These are phyloP conservation scores for Orthosia gracilis DNA, from an alignment of 2,888 invertebrate genomes.

Conservation along the genomic window DNA sequence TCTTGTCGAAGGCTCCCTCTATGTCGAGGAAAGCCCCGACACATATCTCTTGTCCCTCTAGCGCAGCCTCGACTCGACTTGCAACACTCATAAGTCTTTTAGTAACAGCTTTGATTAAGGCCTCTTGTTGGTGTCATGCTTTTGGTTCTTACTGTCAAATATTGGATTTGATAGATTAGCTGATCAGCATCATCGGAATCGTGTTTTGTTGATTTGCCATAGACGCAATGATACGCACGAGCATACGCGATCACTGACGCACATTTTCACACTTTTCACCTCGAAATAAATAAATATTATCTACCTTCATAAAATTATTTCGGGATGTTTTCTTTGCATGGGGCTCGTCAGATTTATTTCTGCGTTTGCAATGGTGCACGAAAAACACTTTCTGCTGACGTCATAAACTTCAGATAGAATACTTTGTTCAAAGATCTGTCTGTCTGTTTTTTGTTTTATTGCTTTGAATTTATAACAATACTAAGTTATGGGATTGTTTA, in stretches of 20 bases:
- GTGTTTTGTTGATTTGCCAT: background rate
- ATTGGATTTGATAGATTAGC: background rate
- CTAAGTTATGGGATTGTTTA: slow-evolving; percentile 24
- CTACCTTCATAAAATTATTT: slow-evolving; percentile 37
- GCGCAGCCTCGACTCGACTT: too few relatives aligned
- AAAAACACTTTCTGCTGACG: slow-evolving; percentile 29
- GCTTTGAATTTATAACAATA: slow-evolving; percentile 15
- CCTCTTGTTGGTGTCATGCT: background rate
- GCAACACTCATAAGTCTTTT: too few relatives aligned
- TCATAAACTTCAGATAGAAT: slow-evolving; percentile 27
- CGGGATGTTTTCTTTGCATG: slow-evolving; percentile 40
- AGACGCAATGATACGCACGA: background rate
- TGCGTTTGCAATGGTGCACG: slow-evolving; percentile 13
- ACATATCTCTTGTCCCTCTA: too few relatives aligned
- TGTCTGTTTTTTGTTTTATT: slow-evolving; percentile 29
- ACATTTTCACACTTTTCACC: slow-evolving; percentile 37
- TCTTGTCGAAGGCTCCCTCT: too few relatives aligned
- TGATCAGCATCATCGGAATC: background rate
- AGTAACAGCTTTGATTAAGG: background rate
- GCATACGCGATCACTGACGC: slow-evolving; percentile 42
- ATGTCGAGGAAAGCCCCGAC: too few relatives aligned
- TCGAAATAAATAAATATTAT: slow-evolving; percentile 25
- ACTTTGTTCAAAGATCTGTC: slow-evolving; percentile 4
- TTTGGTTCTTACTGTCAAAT: background rate
- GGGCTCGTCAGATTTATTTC: slow-evolving; percentile 48